These are phyloP conservation scores for Chrysaora quinquecirrha DNA, from an alignment of 30 jellyfish, hydroid and myxozoan genomes.

Conservation along the genomic window DNA sequence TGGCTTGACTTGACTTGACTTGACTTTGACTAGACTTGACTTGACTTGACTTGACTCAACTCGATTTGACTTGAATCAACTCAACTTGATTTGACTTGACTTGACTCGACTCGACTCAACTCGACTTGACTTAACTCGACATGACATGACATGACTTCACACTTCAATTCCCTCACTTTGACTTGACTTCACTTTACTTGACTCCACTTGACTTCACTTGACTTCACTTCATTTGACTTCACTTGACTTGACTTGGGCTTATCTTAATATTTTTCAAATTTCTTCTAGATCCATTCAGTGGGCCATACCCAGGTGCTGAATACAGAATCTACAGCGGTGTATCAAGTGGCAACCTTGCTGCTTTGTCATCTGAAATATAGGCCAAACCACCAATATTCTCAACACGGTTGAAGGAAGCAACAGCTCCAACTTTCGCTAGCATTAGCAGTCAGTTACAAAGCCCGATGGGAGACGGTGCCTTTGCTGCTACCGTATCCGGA, in stretches of 20 bases:
- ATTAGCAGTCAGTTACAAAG: constrained; percentile 10
- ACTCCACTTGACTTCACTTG: too few species aligned
- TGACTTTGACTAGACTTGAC: too few species aligned
- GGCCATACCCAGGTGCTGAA: constrained; percentile 79
- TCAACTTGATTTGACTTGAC: too few species aligned
- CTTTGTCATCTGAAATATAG: constrained; percentile 39
- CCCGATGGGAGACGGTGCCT: constrained; percentile 64
- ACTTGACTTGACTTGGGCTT: too few species aligned
- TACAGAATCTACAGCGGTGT: constrained; percentile 71
- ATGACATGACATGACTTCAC: not conserved
- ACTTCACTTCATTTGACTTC: too few species aligned
- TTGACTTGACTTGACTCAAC: too few species aligned
- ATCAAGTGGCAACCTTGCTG: constrained; percentile 32
- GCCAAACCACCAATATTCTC: constrained; percentile 35
- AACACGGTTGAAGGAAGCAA: constrained; percentile 15
- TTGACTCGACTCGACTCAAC: not conserved
- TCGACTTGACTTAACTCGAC: not conserved
- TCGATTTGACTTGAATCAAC: too few species aligned
- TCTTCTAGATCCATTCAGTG: constrained; percentile 65
- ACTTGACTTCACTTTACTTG: too few species aligned
- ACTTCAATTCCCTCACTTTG: too few species aligned
- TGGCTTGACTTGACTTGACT: not conserved
- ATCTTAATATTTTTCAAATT: not conserved
- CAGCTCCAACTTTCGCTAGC: constrained; percentile 64
- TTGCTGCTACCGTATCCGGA: constrained; percentile 84